phyloP scores from a whole-genome alignment of 2,797 vertebrate genomes.

The Tachyglossus aculeatus region DNA sequence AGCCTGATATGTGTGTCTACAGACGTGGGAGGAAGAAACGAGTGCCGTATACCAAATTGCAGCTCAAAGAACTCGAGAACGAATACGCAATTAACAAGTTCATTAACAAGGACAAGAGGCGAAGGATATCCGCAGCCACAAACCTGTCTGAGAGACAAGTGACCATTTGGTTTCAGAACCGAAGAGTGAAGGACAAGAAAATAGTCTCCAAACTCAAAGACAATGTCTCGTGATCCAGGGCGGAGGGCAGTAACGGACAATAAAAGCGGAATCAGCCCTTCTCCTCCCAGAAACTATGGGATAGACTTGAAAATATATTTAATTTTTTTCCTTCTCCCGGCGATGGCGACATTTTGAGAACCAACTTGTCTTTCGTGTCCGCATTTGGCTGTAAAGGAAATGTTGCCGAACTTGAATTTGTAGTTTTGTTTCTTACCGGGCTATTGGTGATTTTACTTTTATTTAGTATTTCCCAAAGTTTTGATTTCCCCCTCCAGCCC shows the following conservation, averaged over 20 bases:
- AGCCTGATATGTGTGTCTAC: constrained; percentile 82
- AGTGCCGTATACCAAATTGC: constrained; percentile 84
- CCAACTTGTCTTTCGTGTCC: constrained; percentile 45
- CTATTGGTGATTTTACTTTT: constrained; percentile 56
- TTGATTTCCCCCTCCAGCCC: constrained; percentile 70
- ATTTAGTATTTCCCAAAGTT: constrained; percentile 26
- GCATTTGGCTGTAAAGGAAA: constrained; percentile 53
- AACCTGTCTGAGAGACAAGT: constrained; percentile 87
- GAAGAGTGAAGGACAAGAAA: constrained; percentile 87
- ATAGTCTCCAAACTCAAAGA: constrained; percentile 84
- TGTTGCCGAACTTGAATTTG: constrained; percentile 57
- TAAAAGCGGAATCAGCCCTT: constrained; percentile 52
- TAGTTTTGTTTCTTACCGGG: constrained; percentile 61
- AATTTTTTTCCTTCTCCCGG: constrained; percentile 53
- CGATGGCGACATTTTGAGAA: constrained; percentile 59
- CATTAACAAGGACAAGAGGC: constrained; percentile 98
- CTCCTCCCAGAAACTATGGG: constrained; percentile 61
- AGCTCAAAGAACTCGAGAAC: constrained; percentile 92
- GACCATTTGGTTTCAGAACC: constrained; percentile 90
- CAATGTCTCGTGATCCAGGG: constrained; percentile 75
- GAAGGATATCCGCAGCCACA: constrained; percentile 86
- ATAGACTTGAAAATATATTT: constrained; percentile 80
- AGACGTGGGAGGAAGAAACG: constrained; percentile 84
- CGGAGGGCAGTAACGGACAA: constrained; percentile 48
- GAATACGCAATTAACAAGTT: constrained; percentile 93